Evolutionary conservation across 2,797 vertebrate species (phyloP), one percentile per base, ranked within the genome.

Genomic region (Sphenopsis melanotis): DNA sequence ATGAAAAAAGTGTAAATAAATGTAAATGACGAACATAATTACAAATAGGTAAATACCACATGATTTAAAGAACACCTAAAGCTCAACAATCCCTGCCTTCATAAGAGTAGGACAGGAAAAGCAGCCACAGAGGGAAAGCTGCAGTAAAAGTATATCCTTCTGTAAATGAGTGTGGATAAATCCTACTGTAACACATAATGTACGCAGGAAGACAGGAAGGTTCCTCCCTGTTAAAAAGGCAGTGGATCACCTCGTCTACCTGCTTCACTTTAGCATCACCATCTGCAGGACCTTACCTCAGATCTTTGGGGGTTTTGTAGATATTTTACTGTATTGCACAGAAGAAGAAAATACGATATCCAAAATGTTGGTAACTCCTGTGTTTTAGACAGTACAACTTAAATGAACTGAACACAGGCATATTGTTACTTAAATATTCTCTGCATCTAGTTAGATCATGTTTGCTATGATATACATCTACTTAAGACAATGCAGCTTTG

Each of bases 51-150:
- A 93, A 96, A 91, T 91, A 60, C 32, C 30, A 88, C 39, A 77
- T 52, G 75, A 90, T 81, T 94, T 94, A 89, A 94, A 94, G 90
- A 93, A 76, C 71, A 93, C 27, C 65, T 71, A 76, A 95, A 96
- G 37, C 65, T 87, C 75, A 68, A 44, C 69, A 89, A 37, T 78
- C 52, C 36, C 68, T 69, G 44, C 46, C 23, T 42, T 92, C 37
- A 36, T 50, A 71, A 61, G 27, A 69, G 56, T 15, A 72, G 57
- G 70, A 57, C 56, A 91, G 56, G 24, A 94, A 90, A 75, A 41
- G 64, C 10, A 83, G 60, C 24, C 14, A 14, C 10, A 69, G 50
- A 81, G 20, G 46, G 22, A 88, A 93, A 71, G 26, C 34, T 88
- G 37, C n/a, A 78, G 37, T 64, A 91, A 91, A 91, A 81, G 20